Conservation (phyloP, 2,888 invertebrate genomes). For the Hemithea aestivaria region DNA sequence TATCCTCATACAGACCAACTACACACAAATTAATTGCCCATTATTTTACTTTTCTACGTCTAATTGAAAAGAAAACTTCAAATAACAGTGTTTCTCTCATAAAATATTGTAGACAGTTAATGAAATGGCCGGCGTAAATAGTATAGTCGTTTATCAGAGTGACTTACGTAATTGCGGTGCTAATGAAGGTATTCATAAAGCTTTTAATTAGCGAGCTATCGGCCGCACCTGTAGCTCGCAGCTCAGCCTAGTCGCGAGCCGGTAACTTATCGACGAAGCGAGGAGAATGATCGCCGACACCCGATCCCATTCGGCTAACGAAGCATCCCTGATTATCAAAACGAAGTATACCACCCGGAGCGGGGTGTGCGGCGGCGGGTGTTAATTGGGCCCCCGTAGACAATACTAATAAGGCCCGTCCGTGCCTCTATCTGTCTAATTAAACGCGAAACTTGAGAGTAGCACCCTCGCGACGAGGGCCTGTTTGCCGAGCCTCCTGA, state of each 20-base stretch:
- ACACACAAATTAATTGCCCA: slow-evolving; percentile 37
- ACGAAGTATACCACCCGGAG: slow-evolving; percentile 72
- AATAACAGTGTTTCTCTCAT: slow-evolving; percentile 5
- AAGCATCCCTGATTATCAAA: slow-evolving; percentile 78
- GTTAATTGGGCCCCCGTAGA: slow-evolving; percentile 80
- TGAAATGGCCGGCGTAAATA: slow-evolving; percentile 5
- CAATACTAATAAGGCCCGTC: slow-evolving; percentile 79
- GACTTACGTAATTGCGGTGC: slow-evolving; percentile 18
- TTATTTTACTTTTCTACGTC: slow-evolving; percentile 23
- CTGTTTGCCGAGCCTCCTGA: slow-evolving; percentile 74
- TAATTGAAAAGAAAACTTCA: slow-evolving; percentile 22
- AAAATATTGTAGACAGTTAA: slow-evolving; percentile 7
- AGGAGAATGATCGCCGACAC: slow-evolving; percentile 44
- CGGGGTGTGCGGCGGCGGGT: slow-evolving; percentile 68
- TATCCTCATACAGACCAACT: slow-evolving; percentile 35
- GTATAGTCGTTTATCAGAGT: slow-evolving; percentile 16
- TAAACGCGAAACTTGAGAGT: slow-evolving; percentile 79
- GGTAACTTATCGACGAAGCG: slow-evolving; percentile 21
- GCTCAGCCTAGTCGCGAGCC: slow-evolving; percentile 10
- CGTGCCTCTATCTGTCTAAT: slow-evolving; percentile 79
- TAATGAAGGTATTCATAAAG: slow-evolving; percentile 25
- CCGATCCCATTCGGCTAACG: slow-evolving; percentile 74
- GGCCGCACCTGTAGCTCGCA: slow-evolving; percentile 36
- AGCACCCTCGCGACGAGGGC: slow-evolving; percentile 74
- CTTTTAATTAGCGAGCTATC: slow-evolving; percentile 29